These are phyloP conservation scores for Furnarius figulus DNA, from an alignment of 2,113 vertebrate genomes.

Conservation along the genomic window DNA sequence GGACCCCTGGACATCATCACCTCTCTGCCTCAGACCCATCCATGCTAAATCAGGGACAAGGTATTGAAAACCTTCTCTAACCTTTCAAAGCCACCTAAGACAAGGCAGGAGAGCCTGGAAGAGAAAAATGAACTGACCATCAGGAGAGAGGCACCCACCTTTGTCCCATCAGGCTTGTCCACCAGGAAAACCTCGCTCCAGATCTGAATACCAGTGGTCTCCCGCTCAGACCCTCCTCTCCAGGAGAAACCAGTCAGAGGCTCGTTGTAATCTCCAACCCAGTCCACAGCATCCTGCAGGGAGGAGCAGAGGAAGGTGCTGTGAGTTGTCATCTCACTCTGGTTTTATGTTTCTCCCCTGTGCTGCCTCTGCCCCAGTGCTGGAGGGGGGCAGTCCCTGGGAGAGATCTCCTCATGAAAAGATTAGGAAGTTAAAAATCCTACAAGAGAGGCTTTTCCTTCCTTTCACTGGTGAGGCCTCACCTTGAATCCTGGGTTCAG, in stretches of 20 bases:
- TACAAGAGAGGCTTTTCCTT: background rate
- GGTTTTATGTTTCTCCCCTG: background rate
- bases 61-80: background rate
- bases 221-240: slow-evolving; percentile 95
- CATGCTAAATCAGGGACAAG: background rate
- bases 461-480: background rate
- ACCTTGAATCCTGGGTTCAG: background rate
- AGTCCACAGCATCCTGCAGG: slow-evolving; percentile 83
- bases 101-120: background rate
- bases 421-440: background rate
- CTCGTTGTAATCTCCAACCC: slow-evolving; percentile 90
- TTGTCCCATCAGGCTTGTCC: slow-evolving; percentile 91
- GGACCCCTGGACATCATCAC: background rate
- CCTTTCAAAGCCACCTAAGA: background rate
- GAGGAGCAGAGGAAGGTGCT: background rate
- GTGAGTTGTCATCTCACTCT: background rate
- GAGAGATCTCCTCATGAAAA: background rate
- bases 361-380: background rate
- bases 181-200: slow-evolving; percentile 97
- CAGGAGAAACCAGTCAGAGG: slow-evolving; percentile 97
- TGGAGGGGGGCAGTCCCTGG: background rate
- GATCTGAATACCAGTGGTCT: slow-evolving; percentile 97
- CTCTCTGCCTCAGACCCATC: background rate
- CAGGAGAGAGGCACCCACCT: slow-evolving; percentile 72
- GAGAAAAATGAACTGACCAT: background rate